Conservation (phyloP, 2,113 vertebrate species). For the Romanogobio albipinnatus region DNA sequence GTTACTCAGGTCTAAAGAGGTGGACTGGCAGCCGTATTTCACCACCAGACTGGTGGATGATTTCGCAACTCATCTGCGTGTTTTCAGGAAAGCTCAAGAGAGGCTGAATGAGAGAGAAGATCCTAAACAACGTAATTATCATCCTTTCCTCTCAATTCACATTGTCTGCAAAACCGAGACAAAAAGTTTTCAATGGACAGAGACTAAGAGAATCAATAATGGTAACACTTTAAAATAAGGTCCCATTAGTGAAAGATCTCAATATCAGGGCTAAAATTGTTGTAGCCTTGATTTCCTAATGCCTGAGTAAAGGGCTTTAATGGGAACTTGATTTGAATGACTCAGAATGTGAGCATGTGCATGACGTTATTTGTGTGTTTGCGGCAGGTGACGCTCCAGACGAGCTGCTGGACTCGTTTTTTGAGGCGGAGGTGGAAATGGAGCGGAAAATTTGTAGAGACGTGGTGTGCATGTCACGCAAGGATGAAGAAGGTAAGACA, state of each 20-base stretch:
- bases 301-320: background rate
- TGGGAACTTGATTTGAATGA: background rate
- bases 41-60: slow-evolving; percentile 97
- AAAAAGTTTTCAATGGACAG: background rate
- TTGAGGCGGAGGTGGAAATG: slow-evolving; percentile 98
- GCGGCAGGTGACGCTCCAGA: slow-evolving; percentile 83
- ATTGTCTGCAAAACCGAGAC: background rate
- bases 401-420: slow-evolving; percentile 94
- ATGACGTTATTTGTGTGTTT: background rate
- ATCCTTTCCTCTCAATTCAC: background rate
- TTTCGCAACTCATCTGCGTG: slow-evolving; percentile 95
- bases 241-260: background rate
- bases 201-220: background rate
- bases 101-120: slow-evolving; percentile 90
- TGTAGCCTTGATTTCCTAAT: background rate
- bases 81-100: slow-evolving; percentile 98
- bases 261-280: background rate
- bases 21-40: slow-evolving; percentile 99
- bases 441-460: slow-evolving; percentile 97
- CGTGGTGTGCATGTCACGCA: slow-evolving; percentile 91
- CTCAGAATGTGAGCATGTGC: background rate
- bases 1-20: slow-evolving; percentile 91
- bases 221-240: background rate
- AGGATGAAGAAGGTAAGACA: slow-evolving; percentile 93
- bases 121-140: slow-evolving; percentile 83